phyloP scores from a whole-genome alignment of 2,888 invertebrate genomes.

The Ichneumoninae sp. region DNA sequence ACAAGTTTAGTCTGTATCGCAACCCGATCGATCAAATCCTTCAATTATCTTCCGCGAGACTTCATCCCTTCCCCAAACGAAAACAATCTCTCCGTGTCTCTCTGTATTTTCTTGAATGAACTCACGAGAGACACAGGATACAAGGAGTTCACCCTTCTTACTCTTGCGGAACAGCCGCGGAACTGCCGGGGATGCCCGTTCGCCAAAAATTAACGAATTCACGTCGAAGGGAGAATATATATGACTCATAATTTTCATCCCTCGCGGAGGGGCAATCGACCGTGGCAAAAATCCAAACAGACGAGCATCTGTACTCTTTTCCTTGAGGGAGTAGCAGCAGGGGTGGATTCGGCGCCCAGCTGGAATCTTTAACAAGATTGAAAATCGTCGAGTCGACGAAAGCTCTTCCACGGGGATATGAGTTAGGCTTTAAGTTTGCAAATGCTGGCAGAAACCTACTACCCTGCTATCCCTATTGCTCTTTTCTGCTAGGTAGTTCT shows the following conservation, averaged over 20 bases:
- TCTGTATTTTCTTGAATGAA: conserved; percentile 42
- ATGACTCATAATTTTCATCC: conserved; percentile 75
- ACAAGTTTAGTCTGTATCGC: conserved; percentile 21
- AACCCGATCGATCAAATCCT: conserved; percentile 58
- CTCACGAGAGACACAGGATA: conserved; percentile 39
- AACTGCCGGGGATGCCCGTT: conserved; percentile 38
- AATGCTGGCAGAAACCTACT: conserved; percentile 26
- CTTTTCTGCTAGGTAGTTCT: not conserved
- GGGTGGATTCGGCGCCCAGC: conserved; percentile 55
- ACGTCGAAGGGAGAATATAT: conserved; percentile 40
- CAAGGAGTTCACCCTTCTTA: conserved; percentile 51
- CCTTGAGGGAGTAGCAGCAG: conserved; percentile 18
- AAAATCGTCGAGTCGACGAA: conserved; percentile 61
- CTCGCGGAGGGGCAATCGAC: conserved; percentile 70
- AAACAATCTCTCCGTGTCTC: conserved; percentile 51
- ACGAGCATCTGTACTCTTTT: conserved; percentile 69
- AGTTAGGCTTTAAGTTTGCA: not conserved
- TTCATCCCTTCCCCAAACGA: conserved; percentile 39
- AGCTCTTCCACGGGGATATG: conserved; percentile 1
- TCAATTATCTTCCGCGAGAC: conserved; percentile 50
- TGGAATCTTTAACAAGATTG: conserved; percentile 67
- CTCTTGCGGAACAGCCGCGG: conserved; percentile 54
- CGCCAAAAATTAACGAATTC: conserved; percentile 72
- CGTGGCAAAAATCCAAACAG: conserved; percentile 74
- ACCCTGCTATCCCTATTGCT: conserved; percentile 1